A percentile compares a stretch with the other conserved stretches of the same genome.
phyloP scores from a whole-genome alignment of 2,113 vertebrate genomes.

The Chlorodrepanis virens region DNA sequence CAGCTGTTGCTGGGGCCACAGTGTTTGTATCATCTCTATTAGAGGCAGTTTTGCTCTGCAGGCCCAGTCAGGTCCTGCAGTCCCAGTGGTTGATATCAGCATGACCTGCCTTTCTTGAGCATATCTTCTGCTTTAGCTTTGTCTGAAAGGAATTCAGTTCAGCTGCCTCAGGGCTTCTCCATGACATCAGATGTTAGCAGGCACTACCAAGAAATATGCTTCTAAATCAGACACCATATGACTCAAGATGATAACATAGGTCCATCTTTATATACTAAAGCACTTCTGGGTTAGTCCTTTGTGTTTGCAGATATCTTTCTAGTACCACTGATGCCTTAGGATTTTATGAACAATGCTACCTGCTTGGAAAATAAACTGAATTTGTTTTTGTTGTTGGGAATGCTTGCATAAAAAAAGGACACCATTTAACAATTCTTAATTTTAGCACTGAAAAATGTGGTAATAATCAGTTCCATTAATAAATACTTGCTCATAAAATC shows the following conservation, averaged over 20 bases:
- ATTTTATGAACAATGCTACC: neutral
- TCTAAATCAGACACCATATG: neutral
- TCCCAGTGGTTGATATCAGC: neutral
- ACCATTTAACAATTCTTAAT: neutral
- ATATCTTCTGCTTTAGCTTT: neutral
- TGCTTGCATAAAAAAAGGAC: neutral
- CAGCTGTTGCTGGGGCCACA: neutral
- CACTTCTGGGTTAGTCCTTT: neutral
- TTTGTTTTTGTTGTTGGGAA: neutral
- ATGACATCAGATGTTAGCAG: rapidly evolving
- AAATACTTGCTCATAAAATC: neutral
- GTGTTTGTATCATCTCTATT: neutral
- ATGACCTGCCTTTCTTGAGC: neutral
- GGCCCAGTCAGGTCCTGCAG: neutral
- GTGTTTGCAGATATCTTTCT: neutral
- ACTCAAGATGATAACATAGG: neutral
- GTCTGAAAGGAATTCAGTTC: neutral
- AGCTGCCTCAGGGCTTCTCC: neutral
- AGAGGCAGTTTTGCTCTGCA: neutral
- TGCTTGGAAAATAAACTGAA: neutral
- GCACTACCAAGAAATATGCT: neutral
- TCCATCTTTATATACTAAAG: neutral
- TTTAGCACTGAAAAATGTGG: neutral
- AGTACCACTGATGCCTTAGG: neutral
- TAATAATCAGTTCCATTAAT: neutral